Evolutionary conservation across 2,113 vertebrate genomes (phyloP).

Genomic region (Apodemus speciosus): DNA sequence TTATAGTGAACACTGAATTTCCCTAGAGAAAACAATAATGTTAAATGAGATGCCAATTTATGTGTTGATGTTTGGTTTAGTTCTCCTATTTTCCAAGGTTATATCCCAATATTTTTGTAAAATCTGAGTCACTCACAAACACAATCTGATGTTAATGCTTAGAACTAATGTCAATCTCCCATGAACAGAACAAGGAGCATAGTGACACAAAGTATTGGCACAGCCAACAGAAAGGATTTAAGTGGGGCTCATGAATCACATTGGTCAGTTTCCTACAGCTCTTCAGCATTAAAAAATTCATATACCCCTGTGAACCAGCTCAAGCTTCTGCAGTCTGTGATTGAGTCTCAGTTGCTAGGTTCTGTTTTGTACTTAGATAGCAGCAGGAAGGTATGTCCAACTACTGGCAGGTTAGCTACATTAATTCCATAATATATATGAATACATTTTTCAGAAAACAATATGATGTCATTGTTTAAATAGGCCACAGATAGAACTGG

Average conservation of each 20-base stretch:
- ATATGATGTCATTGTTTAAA: not conserved
- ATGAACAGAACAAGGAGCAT: not conserved
- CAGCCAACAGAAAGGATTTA: not conserved
- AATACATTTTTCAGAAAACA: not conserved
- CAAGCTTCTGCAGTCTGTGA: not conserved
- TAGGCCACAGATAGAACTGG: too few relatives aligned
- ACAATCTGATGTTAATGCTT: not conserved
- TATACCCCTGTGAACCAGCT: rapidly evolving
- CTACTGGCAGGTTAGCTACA: not conserved
- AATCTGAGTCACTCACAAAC: conserved; percentile 1
- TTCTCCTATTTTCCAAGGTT: not conserved
- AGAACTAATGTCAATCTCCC: not conserved
- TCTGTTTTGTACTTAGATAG: not conserved
- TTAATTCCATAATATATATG: not conserved
- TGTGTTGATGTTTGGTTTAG: not conserved
- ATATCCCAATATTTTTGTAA: not conserved
- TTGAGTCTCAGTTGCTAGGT: rapidly evolving
- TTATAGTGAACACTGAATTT: not conserved
- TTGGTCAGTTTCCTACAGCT: not conserved
- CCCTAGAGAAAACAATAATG: not conserved
- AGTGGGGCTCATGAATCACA: not conserved
- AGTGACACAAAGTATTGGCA: not conserved
- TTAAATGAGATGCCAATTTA: not conserved
- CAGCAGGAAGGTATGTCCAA: not conserved
- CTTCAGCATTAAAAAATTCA: not conserved